Percentiles rank a stretch among this genome's conserved stretches.
phyloP scores from a whole-genome alignment of 2,113 vertebrate genomes.

The Aythya baeri region DNA sequence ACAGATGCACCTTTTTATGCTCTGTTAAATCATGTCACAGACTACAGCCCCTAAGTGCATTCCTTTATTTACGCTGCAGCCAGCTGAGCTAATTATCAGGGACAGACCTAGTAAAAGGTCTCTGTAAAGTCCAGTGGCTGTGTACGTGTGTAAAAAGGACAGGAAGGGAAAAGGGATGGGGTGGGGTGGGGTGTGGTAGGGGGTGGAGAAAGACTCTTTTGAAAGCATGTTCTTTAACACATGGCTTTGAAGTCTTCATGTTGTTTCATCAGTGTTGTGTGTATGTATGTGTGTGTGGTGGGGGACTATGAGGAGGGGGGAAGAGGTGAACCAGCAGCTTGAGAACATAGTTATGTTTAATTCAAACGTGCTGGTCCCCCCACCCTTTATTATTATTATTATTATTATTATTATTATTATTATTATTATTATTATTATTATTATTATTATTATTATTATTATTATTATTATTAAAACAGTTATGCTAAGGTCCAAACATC shows the following conservation, averaged over 20 bases:
- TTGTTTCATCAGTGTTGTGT: not conserved
- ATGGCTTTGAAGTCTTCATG: not conserved
- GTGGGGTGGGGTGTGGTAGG: not conserved
- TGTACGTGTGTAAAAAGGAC: not conserved
- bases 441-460: not conserved
- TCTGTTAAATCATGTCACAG: slow-evolving; percentile 79
- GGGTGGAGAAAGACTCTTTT: not conserved
- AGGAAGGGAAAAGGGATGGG: not conserved
- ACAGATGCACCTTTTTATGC: slow-evolving; percentile 79
- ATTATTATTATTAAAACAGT: not conserved
- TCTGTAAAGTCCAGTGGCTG: slow-evolving; percentile 50
- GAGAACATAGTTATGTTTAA: not conserved
- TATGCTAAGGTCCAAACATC: too few species aligned
- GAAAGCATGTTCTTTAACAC: not conserved
- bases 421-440: too few species aligned
- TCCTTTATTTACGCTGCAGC: slow-evolving; percentile 74
- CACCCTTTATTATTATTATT: too few species aligned
- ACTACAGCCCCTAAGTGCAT: slow-evolving; percentile 73
- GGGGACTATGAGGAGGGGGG: too few species aligned
- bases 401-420: not conserved
- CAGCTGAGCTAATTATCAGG: slow-evolving; percentile 78
- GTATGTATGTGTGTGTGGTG: too few species aligned
- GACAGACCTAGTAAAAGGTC: slow-evolving; percentile 66
- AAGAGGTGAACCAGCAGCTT: not conserved
- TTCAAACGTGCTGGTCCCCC: not conserved